phyloP scores from a whole-genome alignment of 2,113 vertebrate genomes.

The Cheilinus undulatus region DNA sequence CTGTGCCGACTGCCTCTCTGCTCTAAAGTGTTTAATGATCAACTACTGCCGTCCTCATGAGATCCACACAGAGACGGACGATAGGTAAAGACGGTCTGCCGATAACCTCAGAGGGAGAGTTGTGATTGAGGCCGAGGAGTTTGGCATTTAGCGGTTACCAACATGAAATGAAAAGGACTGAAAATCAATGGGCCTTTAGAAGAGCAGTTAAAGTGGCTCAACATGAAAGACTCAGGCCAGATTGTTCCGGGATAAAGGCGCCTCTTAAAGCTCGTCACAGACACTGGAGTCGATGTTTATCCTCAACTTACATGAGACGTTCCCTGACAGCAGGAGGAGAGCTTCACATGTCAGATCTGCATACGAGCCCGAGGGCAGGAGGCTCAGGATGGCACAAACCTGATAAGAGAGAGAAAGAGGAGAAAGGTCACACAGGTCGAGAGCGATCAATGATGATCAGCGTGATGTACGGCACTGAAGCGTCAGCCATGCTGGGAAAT shows the following conservation, averaged over 20 bases:
- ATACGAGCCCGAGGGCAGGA: conserved; percentile 53
- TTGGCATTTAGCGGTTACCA: conserved; percentile 26
- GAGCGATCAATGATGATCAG: not conserved
- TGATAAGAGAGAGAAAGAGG: conserved; percentile 42
- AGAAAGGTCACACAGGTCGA: not conserved
- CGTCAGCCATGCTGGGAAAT: not conserved
- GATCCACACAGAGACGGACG: not conserved
- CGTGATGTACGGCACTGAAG: too few relatives aligned
- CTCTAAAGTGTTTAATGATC: not conserved
- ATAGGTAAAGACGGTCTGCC: conserved; percentile 21
- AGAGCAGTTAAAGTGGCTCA: not conserved
- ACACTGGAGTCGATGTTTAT: conserved; percentile 2
- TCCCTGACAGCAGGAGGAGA: conserved; percentile 69
- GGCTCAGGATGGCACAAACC: conserved; percentile 72
- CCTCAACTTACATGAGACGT: conserved; percentile 74
- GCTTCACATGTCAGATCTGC: conserved; percentile 79
- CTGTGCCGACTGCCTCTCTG: not conserved
- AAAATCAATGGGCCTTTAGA: conserved; percentile 45
- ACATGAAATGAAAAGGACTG: conserved; percentile 24
- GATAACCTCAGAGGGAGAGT: conserved; percentile 14
- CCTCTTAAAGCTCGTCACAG: conserved; percentile 20
- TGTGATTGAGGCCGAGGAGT: conserved; percentile 20
- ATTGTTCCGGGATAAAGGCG: not conserved
- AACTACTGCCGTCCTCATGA: not conserved
- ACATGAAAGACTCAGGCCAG: not conserved